A percentile compares a stretch with the other conserved stretches of the same genome.
Evolutionary conservation across 2,113 vertebrate species (phyloP).

Genomic region (Nycticorax nycticorax): DNA sequence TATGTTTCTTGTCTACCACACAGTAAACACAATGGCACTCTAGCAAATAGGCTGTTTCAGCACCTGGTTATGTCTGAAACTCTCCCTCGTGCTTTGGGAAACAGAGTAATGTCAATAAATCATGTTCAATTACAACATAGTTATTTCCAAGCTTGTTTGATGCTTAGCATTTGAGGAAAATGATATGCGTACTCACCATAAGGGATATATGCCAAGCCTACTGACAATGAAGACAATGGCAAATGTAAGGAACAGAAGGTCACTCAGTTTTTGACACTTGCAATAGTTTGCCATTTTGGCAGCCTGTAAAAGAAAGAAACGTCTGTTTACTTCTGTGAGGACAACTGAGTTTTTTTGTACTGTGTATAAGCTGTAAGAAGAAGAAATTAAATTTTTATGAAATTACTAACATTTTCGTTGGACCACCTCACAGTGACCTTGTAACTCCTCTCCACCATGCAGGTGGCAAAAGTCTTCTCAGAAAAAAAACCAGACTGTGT

Average conservation of each 20-base stretch:
- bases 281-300: slow-evolving; percentile 99
- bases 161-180: not conserved
- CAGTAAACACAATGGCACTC: not conserved
- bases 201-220: slow-evolving; percentile 90
- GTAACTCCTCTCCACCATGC: not conserved
- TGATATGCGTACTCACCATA: slow-evolving; percentile 85
- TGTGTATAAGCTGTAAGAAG: not conserved
- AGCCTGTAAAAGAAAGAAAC: slow-evolving; percentile 82
- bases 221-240: slow-evolving; percentile 92
- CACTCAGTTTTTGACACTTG: slow-evolving; percentile 96
- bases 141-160: not conserved
- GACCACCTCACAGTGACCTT: not conserved
- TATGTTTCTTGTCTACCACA: not conserved
- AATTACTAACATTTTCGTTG: not conserved
- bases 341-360: slow-evolving; percentile 21
- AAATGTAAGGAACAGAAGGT: slow-evolving; percentile 94
- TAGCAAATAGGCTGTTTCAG: not conserved
- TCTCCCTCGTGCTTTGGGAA: not conserved
- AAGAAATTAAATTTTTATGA: not conserved
- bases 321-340: slow-evolving; percentile 38
- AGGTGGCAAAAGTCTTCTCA: not conserved
- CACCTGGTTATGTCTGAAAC: not conserved
- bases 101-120: not conserved
- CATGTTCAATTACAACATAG: not conserved
- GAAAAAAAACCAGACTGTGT: not conserved